Conservation (phyloP, 2,113 vertebrate genomes). For the Ceyx cyanopectus region DNA sequence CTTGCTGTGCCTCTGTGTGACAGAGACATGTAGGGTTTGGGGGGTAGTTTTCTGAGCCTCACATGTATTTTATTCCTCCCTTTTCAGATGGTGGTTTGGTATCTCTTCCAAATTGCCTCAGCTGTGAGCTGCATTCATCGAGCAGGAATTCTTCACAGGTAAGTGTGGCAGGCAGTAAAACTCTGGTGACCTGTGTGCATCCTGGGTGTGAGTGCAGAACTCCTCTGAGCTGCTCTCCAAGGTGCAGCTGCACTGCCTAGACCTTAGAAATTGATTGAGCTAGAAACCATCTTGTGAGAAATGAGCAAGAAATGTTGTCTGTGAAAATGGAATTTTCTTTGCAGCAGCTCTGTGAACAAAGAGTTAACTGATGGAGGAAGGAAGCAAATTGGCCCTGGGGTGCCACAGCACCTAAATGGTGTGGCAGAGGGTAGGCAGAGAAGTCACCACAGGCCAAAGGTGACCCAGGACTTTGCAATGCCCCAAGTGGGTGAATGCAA, state of each 20-base stretch:
- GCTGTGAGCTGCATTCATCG: conserved; percentile 97
- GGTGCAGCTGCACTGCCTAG: not conserved
- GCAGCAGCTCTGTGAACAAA: not conserved
- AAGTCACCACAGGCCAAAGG: not conserved
- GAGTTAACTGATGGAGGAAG: not conserved
- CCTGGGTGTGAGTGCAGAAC: not conserved
- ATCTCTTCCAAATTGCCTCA: conserved; percentile 95
- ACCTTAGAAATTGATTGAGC: not conserved
- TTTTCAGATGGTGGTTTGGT: conserved; percentile 93
- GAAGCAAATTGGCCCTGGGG: not conserved
- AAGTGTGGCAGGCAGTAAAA: not conserved
- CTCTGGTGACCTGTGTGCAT: not conserved
- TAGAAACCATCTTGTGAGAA: not conserved
- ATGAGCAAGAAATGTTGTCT: not conserved
- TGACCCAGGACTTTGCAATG: conserved; percentile 36
- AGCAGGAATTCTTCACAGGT: conserved; percentile 97
- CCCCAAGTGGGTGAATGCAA: conserved; percentile 28
- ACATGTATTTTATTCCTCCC: not conserved
- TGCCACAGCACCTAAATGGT: not conserved
- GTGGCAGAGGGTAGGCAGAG: not conserved
- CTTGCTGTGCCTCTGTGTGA: conserved; percentile 11
- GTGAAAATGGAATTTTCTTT: not conserved
- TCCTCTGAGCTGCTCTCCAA: not conserved
- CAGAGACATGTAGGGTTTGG: fast-evolving
- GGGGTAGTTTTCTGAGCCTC: not conserved